These are phyloP conservation scores for Brevipalpus yothersi DNA, from an alignment of 1,140 invertebrate species.

Conservation along the genomic window DNA sequence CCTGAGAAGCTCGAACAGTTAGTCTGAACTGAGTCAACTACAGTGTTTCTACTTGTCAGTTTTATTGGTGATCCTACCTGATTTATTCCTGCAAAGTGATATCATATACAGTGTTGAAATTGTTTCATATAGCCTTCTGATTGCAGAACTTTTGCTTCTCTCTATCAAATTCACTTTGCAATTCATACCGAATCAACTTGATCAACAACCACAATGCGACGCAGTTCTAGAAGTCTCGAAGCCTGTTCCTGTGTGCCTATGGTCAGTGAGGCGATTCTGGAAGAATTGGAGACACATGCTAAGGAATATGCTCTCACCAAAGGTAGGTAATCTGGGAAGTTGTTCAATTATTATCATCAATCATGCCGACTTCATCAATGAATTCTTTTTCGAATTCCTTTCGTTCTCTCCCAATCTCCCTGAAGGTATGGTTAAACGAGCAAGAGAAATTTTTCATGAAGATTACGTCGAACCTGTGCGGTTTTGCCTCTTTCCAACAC, in stretches of 20 bases:
- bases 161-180: too few species aligned
- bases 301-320: background rate
- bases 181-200: too few species aligned
- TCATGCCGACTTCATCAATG: background rate
- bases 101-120: too few species aligned
- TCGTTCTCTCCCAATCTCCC: background rate
- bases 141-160: too few species aligned
- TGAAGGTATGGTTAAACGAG: background rate
- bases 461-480: background rate
- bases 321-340: background rate
- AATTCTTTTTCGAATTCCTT: background rate
- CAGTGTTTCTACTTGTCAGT: too few species aligned
- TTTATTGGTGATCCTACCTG: too few species aligned
- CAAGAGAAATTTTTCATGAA: background rate
- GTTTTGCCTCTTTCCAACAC: constrained; percentile 34
- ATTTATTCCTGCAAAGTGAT: too few species aligned
- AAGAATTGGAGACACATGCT: background rate
- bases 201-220: too few species aligned
- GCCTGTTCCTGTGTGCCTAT: background rate
- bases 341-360: background rate
- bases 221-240: background rate
- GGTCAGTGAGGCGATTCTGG: background rate
- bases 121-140: too few species aligned
- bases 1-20: too few species aligned
- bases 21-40: too few species aligned